Percentiles rank a stretch among this genome's conserved stretches.
Evolutionary conservation across 2,888 invertebrate genomes (phyloP).

Genomic region (Hirtodrosophila duncani): DNA sequence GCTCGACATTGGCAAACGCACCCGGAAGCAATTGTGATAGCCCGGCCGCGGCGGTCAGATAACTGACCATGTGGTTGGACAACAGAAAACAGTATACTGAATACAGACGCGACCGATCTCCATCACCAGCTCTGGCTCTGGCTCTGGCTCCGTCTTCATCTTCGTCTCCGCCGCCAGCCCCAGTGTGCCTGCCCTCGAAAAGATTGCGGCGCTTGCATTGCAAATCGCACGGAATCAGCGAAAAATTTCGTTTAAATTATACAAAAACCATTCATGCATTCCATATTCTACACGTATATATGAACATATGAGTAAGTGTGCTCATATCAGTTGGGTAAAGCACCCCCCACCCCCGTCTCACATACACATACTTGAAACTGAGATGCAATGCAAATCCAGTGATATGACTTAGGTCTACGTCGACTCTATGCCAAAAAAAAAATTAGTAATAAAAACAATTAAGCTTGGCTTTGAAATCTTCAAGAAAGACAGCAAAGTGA

Average conservation of each 20-base stretch:
- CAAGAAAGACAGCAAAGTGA: too few species aligned
- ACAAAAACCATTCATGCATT: too few species aligned
- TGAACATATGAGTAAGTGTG: not conserved
- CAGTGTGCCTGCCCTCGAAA: constrained; percentile 37
- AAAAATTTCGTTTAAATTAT: not conserved
- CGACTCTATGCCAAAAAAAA: too few species aligned
- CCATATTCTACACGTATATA: not conserved
- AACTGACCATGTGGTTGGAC: constrained; percentile 34
- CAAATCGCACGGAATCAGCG: constrained; percentile 28
- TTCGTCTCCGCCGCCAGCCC: not conserved
- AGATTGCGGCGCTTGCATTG: constrained; percentile 28
- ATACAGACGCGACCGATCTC: constrained; percentile 22
- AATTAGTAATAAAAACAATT: too few species aligned
- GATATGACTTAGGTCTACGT: too few species aligned
- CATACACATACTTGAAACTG: too few species aligned
- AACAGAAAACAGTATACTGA: constrained; percentile 6
- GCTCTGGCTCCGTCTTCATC: not conserved
- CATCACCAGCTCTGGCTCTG: constrained; percentile 20
- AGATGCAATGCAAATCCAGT: too few species aligned
- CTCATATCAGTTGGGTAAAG: too few species aligned
- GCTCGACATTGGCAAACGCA: too few species aligned
- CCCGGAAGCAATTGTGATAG: constrained; percentile 26
- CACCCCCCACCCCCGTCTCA: too few species aligned
- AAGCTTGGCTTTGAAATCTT: too few species aligned
- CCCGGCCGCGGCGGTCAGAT: constrained; percentile 20